These are phyloP conservation scores for Noctua comes DNA, from an alignment of 2,888 invertebrate species.

Conservation along the genomic window DNA sequence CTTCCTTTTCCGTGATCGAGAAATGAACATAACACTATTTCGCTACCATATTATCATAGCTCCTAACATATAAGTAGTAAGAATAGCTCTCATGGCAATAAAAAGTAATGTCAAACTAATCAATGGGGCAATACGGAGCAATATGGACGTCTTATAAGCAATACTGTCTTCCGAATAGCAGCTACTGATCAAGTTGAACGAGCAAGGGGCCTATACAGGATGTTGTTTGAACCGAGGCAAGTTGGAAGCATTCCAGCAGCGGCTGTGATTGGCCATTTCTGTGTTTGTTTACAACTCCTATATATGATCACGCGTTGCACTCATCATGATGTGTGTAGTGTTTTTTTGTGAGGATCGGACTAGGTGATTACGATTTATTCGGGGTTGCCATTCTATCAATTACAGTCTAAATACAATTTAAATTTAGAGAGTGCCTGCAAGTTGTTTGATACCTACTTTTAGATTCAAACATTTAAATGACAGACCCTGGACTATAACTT, in stretches of 20 bases:
- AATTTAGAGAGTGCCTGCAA: background rate
- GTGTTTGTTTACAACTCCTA: conserved; percentile 4
- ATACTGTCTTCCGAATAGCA: conserved; percentile 43
- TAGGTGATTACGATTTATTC: background rate
- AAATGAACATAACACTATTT: conserved; percentile 11
- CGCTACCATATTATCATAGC: conserved; percentile 4
- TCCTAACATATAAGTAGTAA: conserved; percentile 28
- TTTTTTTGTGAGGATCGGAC: background rate
- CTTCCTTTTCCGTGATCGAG: background rate
- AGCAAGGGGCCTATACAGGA: conserved; percentile 17
- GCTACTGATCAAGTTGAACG: conserved; percentile 28
- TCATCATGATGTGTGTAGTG: background rate
- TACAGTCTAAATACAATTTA: background rate
- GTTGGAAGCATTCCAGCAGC: conserved; percentile 47
- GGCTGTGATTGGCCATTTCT: conserved; percentile 19
- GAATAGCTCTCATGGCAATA: conserved; percentile 38
- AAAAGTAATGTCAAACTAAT: conserved; percentile 59
- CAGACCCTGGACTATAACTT: background rate
- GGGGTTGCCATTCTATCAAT: background rate
- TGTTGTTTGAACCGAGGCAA: conserved; percentile 17
- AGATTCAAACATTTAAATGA: background rate
- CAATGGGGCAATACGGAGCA: conserved; percentile 31
- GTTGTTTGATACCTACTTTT: background rate
- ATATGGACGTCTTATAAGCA: conserved; percentile 35
- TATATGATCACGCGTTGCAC: background rate